Evolutionary conservation across 2,113 vertebrate genomes (phyloP).

Genomic region (Stegastes partitus): DNA sequence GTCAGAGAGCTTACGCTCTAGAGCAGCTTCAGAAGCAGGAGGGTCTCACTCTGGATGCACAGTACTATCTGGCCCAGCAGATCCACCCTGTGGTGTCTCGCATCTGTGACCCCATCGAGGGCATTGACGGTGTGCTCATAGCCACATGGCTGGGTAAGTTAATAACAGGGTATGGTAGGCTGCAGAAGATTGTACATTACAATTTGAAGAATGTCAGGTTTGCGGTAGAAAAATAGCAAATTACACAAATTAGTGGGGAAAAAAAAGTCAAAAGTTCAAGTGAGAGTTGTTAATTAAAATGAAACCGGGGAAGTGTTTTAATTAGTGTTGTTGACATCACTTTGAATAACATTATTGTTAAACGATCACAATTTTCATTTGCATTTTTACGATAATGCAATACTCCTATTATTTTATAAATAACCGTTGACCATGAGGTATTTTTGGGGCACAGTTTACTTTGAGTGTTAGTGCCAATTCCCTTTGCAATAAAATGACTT

Average conservation of each 20-base stretch:
- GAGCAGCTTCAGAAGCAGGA: constrained; percentile 96
- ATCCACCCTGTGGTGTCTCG: constrained; percentile 96
- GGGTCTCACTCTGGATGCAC: constrained; percentile 90
- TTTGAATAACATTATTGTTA: not conserved
- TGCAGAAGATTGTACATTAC: not conserved
- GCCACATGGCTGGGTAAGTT: constrained; percentile 89
- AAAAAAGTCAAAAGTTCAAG: not conserved
- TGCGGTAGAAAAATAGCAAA: not conserved
- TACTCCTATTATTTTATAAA: constrained; percentile 12
- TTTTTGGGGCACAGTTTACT: constrained; percentile 26
- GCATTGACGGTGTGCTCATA: constrained; percentile 93
- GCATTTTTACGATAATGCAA: not conserved
- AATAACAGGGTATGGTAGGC: not conserved
- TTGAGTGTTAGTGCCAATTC: constrained; percentile 33
- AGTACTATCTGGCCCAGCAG: constrained; percentile 98
- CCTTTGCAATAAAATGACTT: constrained; percentile 43
- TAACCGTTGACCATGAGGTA: constrained; percentile 23
- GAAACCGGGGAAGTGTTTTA: not conserved
- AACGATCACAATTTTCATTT: constrained; percentile 8
- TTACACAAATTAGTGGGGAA: not conserved
- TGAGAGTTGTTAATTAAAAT: not conserved
- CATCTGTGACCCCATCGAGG: constrained; percentile 97
- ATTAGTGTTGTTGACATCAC: not conserved
- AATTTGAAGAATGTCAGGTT: constrained; percentile 1
- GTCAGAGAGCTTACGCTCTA: constrained; percentile 94